phyloP scores from a whole-genome alignment of 2,888 invertebrate species.

The Halictus ligatus region DNA sequence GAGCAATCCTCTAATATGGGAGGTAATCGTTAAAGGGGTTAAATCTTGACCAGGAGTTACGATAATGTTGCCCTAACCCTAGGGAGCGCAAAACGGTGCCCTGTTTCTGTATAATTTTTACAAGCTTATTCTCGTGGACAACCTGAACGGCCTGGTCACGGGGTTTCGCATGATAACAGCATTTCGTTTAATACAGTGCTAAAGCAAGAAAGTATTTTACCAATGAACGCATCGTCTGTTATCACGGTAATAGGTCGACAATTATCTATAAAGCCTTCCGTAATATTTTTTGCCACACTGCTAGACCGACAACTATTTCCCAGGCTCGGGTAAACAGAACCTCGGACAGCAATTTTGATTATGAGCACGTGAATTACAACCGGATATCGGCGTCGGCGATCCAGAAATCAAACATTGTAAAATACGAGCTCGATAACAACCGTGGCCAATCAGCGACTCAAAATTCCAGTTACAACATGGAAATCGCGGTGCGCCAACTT shows the following conservation, averaged over 20 bases:
- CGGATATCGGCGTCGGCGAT: not conserved
- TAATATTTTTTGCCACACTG: not conserved
- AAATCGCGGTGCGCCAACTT: constrained; percentile 8
- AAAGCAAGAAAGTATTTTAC: not conserved
- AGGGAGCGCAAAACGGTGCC: not conserved
- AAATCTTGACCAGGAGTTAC: constrained; percentile 66
- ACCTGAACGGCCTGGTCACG: not conserved
- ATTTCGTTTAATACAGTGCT: not conserved
- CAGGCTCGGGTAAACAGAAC: not conserved
- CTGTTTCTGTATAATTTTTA: not conserved
- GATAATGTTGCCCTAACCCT: constrained; percentile 42
- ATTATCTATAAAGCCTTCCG: not conserved
- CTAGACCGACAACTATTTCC: not conserved
- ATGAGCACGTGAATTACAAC: not conserved
- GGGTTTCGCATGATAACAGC: no score
- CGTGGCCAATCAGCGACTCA: not conserved
- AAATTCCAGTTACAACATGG: constrained; percentile 26
- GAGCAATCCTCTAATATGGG: constrained; percentile 48
- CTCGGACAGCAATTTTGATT: not conserved
- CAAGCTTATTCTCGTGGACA: not conserved
- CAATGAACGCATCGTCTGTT: not conserved
- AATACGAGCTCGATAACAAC: constrained; percentile 2
- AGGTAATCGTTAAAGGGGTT: constrained; percentile 51
- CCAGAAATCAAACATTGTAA: constrained; percentile 12
- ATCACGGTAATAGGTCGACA: not conserved